Evolutionary conservation across 2,888 invertebrate species (phyloP).

Genomic region (Galerucella pusilla): DNA sequence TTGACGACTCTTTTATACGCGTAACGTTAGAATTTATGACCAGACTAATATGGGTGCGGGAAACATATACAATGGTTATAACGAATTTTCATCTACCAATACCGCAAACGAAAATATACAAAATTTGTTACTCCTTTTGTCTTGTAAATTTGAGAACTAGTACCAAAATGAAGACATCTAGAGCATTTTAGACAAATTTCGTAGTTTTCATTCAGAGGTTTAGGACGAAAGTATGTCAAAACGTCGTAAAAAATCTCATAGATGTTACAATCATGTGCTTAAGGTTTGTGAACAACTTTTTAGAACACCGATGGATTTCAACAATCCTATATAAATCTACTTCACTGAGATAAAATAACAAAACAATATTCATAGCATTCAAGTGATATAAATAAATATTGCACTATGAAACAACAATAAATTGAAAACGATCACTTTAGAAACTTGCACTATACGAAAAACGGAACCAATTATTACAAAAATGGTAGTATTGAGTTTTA

Average conservation of each 20-base stretch:
- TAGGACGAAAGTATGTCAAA: too few species aligned
- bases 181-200: too few species aligned
- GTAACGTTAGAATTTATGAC: too few species aligned
- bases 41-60: neutral
- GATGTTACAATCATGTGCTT: neutral
- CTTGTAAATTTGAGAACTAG: neutral
- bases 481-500: neutral
- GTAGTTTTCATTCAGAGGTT: too few species aligned
- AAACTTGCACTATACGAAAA: constrained; percentile 1
- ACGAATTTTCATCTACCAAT: neutral
- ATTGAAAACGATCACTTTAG: neutral
- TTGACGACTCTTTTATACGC: too few species aligned
- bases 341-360: constrained; percentile 4
- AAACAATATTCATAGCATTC: constrained; percentile 3
- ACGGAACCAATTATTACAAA: neutral
- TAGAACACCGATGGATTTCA: neutral
- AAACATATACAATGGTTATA: neutral
- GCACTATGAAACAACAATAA: constrained; percentile 12
- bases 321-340: constrained; percentile 5
- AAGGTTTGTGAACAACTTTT: neutral
- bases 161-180: too few species aligned
- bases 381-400: constrained; percentile 11
- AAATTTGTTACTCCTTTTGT: neutral
- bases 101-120: neutral
- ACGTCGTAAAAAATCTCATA: too few species aligned